Evolutionary conservation across 2,888 invertebrate species (phyloP).

Genomic region (Callimorpha dominula): DNA sequence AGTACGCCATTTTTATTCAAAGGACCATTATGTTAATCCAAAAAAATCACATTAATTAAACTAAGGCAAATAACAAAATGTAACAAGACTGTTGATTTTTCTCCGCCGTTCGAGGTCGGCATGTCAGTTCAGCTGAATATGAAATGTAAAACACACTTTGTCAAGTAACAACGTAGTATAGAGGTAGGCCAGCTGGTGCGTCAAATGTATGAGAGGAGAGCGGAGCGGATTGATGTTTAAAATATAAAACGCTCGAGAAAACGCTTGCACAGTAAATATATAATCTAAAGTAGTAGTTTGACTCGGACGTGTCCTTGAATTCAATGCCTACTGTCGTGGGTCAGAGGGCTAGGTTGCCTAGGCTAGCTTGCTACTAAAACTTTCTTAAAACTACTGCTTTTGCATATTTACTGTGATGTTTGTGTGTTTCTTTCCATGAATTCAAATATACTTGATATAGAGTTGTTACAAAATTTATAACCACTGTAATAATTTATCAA

Average conservation of each 20-base stretch:
- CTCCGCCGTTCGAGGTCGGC: conserved; percentile 14
- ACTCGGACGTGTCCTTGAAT: no score
- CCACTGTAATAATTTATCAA: no score
- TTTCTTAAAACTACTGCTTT: no score
- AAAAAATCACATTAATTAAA: conserved; percentile 23
- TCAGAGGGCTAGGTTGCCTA: no score
- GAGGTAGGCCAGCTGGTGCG: conserved; percentile 25
- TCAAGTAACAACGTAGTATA: conserved; percentile 51
- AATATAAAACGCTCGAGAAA: neutral
- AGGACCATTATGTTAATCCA: conserved; percentile 1
- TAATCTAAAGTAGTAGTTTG: no score
- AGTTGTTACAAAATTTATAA: no score
- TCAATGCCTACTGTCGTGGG: no score
- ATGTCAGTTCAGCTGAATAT: conserved; percentile 49
- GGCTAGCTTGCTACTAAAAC: no score
- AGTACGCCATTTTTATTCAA: neutral
- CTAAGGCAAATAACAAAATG: conserved; percentile 23
- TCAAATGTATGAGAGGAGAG: conserved; percentile 15
- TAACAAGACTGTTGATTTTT: conserved; percentile 43
- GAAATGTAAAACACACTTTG: conserved; percentile 58
- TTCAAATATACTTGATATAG: no score
- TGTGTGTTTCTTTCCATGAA: no score
- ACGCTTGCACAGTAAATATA: neutral
- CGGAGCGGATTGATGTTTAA: neutral
- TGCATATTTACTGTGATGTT: no score